Base-by-base conservation (phyloP, 1,140 invertebrate genomes). In the Stenopsyche tienmushanensis region DNA sequence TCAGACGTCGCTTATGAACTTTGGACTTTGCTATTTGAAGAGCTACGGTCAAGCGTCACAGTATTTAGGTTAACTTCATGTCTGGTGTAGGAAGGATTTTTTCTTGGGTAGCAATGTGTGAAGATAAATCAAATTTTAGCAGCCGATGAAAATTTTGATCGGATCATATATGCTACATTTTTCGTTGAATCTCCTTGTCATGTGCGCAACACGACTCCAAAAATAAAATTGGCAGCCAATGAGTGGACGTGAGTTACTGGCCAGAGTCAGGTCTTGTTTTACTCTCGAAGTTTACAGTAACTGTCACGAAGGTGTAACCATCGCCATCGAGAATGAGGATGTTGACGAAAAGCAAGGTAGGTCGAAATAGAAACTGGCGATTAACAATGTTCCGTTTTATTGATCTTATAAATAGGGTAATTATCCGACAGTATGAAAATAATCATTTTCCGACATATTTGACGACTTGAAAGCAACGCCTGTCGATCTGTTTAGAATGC, bases 161-260 rank as follows among this genome's bases (percentile, higher is more conserved):
- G 45, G 18, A 39, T 8, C 23, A 49, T 49, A 15, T 20, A 13
- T 39, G 29, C 7, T 8, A 39, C n/a, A 39, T 39, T 39, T 39
- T 8, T n/a, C 5, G 7, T 39, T n/a, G n/a, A 57, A 42, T 26
- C 15, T 20, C 15, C 29, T 41, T 49, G 34, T 57, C 54, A 39
- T 21, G 54, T 57, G 54, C 39, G 54, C 50, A 53, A 29, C 50
- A n/a, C 17, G 50, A 53, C 54, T 60, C 57, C 57, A 24, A 47
- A 60, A 60, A 60, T 60, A 60, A 60, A 60, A 60, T 60, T 60
- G 57, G 57, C 57, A 60, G 57, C 29, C 54, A 34, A 47, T 58
- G 41, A 44, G 39, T 42, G 42, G 57, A 60, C 29, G 57, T 47
- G 57, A 57, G 54, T 57, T 57, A 57, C 54, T 29, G 54, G 23